Conservation (phyloP, 23 tunicate genomes). For the Aplidium turbinatum region DNA sequence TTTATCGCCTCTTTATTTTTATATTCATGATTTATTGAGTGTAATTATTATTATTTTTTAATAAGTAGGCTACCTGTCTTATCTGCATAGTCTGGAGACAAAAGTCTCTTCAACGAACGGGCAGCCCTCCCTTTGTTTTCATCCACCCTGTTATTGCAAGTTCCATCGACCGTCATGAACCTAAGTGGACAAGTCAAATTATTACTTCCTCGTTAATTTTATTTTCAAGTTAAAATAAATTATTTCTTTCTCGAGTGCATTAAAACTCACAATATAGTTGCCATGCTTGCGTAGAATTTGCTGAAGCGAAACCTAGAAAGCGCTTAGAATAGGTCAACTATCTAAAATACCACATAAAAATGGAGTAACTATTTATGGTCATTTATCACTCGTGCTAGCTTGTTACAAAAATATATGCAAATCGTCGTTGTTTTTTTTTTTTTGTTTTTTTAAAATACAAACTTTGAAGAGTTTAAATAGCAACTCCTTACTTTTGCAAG, state of each 20-base stretch:
- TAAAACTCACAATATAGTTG: too few relatives aligned
- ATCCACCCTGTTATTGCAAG: slow-evolving; percentile 81
- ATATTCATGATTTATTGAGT: background rate
- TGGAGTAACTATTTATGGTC: too few relatives aligned
- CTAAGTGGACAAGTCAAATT: too few relatives aligned
- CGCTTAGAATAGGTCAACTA: too few relatives aligned
- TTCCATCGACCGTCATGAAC: slow-evolving; percentile 53
- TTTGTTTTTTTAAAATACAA: too few relatives aligned
- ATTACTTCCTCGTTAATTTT: too few relatives aligned
- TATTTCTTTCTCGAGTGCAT: too few relatives aligned
- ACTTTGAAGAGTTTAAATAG: too few relatives aligned
- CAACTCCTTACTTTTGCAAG: slow-evolving; percentile 40
- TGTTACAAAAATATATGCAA: background rate
- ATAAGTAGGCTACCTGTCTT: slow-evolving; percentile 17
- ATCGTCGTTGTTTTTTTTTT: too few relatives aligned
- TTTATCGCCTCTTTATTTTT: background rate
- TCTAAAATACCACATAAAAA: too few relatives aligned
- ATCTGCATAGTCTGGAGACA: slow-evolving; percentile 77
- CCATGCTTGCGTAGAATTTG: too few relatives aligned
- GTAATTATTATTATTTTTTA: background rate
- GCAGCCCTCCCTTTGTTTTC: slow-evolving; percentile 60
- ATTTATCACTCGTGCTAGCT: background rate
- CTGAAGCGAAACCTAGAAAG: background rate
- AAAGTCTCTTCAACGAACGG: slow-evolving; percentile 44
- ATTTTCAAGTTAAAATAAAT: too few relatives aligned